A percentile compares a stretch with the other conserved stretches of the same genome.
Evolutionary conservation across 2,888 invertebrate genomes (phyloP).

Genomic region (Oxyteleia sp.): DNA sequence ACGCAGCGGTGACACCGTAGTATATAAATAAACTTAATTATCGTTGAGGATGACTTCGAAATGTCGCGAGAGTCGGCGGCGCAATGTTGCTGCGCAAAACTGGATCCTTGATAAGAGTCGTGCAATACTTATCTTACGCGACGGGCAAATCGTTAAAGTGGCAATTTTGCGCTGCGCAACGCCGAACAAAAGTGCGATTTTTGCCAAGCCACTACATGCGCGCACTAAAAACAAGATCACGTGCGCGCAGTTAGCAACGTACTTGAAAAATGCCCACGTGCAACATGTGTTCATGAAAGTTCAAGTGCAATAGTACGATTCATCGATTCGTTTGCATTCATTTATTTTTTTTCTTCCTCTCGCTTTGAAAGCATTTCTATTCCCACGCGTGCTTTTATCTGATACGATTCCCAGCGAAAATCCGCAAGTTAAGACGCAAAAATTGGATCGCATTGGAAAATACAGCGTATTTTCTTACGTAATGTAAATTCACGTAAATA

Average conservation of each 20-base stretch:
- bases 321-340: constrained; percentile 43
- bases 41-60: constrained; percentile 12
- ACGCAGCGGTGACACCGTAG: no score
- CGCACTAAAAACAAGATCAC: constrained; percentile 39
- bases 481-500: no score
- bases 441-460: no score
- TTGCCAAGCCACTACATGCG: background rate
- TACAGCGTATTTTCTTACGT: no score
- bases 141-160: constrained; percentile 23
- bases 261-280: constrained; percentile 59
- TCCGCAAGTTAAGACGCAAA: no score
- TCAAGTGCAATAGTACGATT: constrained; percentile 61
- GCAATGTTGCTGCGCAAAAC: constrained; percentile 49
- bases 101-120: constrained; percentile 37
- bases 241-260: constrained; percentile 13
- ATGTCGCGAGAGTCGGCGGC: background rate
- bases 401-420: no score
- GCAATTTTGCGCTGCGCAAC: background rate
- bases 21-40: no score
- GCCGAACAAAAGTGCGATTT: constrained; percentile 21
- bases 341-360: constrained; percentile 6
- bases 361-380: constrained; percentile 2
- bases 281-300: constrained; percentile 58
- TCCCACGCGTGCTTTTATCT: background rate
- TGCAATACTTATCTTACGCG: constrained; percentile 31